Evolutionary conservation across 2,888 invertebrate genomes (phyloP).

Genomic region (Marronus borbonicus): DNA sequence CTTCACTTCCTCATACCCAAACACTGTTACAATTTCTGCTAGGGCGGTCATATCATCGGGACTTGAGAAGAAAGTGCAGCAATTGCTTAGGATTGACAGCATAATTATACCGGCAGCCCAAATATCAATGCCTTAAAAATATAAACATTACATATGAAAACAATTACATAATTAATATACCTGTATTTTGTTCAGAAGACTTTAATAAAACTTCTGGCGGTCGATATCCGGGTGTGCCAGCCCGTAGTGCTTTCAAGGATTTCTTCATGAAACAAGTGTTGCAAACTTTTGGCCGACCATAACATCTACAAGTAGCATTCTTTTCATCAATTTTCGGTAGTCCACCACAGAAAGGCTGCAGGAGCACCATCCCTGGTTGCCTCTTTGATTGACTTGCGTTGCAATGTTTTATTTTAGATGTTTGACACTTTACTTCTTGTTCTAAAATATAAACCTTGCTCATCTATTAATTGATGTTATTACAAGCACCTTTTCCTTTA

Average conservation of each 20-base stretch:
- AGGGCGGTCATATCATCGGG: constrained; percentile 85
- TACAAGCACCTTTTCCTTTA: constrained; percentile 39
- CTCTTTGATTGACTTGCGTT: not conserved
- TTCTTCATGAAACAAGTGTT: constrained; percentile 77
- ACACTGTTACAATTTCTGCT: constrained; percentile 86
- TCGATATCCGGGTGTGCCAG: constrained; percentile 92
- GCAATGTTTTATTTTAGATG: not conserved
- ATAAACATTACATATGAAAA: not conserved
- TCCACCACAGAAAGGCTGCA: not conserved
- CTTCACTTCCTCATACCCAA: constrained; percentile 81
- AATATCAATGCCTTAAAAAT: constrained; percentile 81
- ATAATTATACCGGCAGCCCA: constrained; percentile 93
- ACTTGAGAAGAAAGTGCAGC: constrained; percentile 90
- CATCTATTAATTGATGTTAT: not conserved
- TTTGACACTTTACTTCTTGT: not conserved
- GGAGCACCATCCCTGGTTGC: not conserved
- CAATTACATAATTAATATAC: constrained; percentile 64
- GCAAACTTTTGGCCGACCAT: constrained; percentile 79
- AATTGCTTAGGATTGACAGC: constrained; percentile 82
- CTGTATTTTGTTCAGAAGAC: constrained; percentile 84
- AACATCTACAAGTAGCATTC: constrained; percentile 76
- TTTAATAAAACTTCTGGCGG: constrained; percentile 90
- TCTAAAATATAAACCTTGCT: not conserved
- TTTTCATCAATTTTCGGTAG: not conserved
- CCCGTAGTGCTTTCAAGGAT: constrained; percentile 82